Percentiles rank a stretch among this genome's conserved stretches.
Evolutionary conservation across 2,113 vertebrate species (phyloP).

Genomic region (Eolophus roseicapilla): DNA sequence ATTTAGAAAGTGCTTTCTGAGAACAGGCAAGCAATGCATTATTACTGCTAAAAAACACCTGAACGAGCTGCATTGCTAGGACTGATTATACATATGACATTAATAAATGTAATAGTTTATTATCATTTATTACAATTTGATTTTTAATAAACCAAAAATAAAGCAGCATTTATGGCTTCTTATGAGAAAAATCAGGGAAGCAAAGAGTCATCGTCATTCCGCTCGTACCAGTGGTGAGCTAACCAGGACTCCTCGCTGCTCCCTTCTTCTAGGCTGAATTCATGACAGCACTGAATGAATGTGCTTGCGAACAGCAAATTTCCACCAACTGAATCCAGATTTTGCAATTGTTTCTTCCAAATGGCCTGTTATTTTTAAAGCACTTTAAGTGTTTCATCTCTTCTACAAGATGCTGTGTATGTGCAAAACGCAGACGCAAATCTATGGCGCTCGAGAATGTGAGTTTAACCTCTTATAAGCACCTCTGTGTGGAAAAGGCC

Average conservation of each 20-base stretch:
- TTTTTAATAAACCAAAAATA: background rate
- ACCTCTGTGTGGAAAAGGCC: background rate
- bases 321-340: constrained; percentile 1
- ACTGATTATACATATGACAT: background rate
- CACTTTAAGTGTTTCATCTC: background rate
- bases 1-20: background rate
- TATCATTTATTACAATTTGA: background rate
- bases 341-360: constrained; percentile 8
- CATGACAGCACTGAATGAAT: constrained; percentile 1
- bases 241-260: background rate
- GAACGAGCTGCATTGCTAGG: background rate
- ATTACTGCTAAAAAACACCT: background rate
- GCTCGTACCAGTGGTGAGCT: background rate
- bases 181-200: background rate
- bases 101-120: background rate
- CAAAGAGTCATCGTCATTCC: background rate
- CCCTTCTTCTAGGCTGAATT: background rate
- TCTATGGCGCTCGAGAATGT: background rate
- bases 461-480: background rate
- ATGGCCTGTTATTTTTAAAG: constrained; percentile 31
- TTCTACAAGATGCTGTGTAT: background rate
- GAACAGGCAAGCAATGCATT: background rate
- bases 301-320: constrained; percentile 14
- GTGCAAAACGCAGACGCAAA: background rate
- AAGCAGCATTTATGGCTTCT: background rate